Conservation (phyloP, 2,797 vertebrate species). For the Aselliscus stoliczkanus region DNA sequence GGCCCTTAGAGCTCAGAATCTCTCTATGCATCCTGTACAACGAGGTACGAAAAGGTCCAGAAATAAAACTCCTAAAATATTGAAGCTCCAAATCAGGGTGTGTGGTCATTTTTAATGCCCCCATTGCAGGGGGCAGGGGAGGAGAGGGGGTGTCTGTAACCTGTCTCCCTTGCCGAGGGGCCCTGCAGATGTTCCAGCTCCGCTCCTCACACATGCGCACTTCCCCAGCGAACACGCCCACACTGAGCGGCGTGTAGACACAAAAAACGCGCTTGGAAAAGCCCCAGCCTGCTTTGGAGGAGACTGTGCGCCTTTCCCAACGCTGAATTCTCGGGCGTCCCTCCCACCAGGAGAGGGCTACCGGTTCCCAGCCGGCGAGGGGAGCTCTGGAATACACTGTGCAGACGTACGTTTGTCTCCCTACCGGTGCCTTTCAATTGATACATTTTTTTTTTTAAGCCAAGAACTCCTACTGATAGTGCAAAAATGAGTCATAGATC, state of each 20-base stretch:
- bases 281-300: neutral
- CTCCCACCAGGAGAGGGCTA: neutral
- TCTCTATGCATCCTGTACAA: no score
- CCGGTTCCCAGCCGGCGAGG: neutral
- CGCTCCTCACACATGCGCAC: slow-evolving; percentile 45
- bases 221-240: neutral
- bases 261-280: neutral
- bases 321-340: neutral
- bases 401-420: slow-evolving; percentile 56
- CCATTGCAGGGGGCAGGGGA: fast-evolving
- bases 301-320: neutral
- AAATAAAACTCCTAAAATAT: neutral
- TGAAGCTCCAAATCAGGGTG: neutral
- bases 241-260: neutral
- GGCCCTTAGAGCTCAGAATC: neutral
- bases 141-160: no score
- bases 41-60: neutral
- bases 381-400: neutral
- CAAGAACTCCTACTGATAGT: slow-evolving; percentile 79
- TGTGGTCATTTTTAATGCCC: neutral
- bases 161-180: neutral
- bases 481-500: slow-evolving; percentile 83
- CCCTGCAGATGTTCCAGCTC: neutral
- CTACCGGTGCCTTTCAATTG: slow-evolving; percentile 78
- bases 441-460: slow-evolving; percentile 80